phyloP scores from a whole-genome alignment of 1,140 invertebrate genomes.

The Calephelis virginiensis region DNA sequence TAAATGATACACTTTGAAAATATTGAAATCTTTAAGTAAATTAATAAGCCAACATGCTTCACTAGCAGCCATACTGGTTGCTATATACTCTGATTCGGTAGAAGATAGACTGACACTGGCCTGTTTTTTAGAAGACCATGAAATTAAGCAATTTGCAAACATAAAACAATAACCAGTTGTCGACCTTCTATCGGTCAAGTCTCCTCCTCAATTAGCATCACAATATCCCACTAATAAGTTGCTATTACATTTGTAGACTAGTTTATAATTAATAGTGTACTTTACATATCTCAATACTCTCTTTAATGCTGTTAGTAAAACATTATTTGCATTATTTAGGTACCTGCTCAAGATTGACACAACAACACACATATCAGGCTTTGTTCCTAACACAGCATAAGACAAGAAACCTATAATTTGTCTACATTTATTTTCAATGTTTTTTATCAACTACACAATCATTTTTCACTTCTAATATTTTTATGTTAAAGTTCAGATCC shows the following conservation, averaged over 20 bases:
- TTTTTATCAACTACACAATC: not conserved
- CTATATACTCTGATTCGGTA: not conserved
- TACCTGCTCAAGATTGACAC: not conserved
- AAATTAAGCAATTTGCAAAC: not conserved
- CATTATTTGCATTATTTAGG: not conserved
- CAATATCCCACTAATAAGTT: not conserved
- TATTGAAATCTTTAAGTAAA: no score
- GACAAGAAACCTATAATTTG: not conserved
- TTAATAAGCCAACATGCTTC: no score
- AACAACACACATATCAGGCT: not conserved
- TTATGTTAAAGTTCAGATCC: not conserved
- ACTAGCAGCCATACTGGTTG: not conserved
- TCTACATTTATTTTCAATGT: not conserved
- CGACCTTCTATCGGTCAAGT: not conserved
- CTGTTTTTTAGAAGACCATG: not conserved
- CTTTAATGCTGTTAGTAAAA: not conserved
- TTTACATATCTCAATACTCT: not conserved
- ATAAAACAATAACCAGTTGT: slow-evolving; percentile 2
- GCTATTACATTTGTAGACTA: not conserved
- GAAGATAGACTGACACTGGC: not conserved
- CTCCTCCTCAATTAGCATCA: not conserved
- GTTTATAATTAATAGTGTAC: not conserved
- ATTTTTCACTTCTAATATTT: not conserved
- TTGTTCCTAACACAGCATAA: not conserved
- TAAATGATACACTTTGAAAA: no score